Percentiles rank a stretch among this genome's conserved stretches.
Evolutionary conservation across 2,113 vertebrate genomes (phyloP).

Genomic region (Sinocyclocheilus maitianheensis): DNA sequence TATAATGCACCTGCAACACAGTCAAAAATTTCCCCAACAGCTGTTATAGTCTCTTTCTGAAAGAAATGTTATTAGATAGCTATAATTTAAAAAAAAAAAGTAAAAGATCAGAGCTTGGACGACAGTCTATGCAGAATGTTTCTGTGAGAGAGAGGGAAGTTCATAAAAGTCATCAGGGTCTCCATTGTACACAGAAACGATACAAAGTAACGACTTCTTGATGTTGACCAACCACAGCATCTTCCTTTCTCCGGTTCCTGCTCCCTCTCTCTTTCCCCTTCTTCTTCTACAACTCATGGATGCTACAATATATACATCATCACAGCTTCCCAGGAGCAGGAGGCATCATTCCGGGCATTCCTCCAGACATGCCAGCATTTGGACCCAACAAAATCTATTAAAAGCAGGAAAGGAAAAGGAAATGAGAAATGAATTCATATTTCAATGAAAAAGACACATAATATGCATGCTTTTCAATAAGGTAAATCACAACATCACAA

Average conservation of each 20-base stretch:
- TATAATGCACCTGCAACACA: constrained; percentile 10
- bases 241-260: constrained; percentile 38
- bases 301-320: constrained; percentile 52
- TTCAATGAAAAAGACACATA: not conserved
- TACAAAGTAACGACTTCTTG: constrained; percentile 36
- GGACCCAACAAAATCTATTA: constrained; percentile 93
- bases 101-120: constrained; percentile 56
- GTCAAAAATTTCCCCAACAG: not conserved
- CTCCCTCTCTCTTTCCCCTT: constrained; percentile 59
- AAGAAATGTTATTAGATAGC: constrained; percentile 52
- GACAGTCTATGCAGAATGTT: constrained; percentile 66
- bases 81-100: constrained; percentile 47
- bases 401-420: constrained; percentile 17
- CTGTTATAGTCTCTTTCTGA: constrained; percentile 4
- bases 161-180: constrained; percentile 29
- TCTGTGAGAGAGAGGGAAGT: constrained; percentile 52
- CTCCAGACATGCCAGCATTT: constrained; percentile 93
- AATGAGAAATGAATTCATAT: not conserved
- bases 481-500: not conserved
- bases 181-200: constrained; percentile 14
- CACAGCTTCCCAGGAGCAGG: constrained; percentile 90
- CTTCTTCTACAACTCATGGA: constrained; percentile 54
- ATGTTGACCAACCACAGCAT: constrained; percentile 30
- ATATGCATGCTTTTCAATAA: no score
- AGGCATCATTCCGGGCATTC: constrained; percentile 89